Conservation (phyloP, 2,797 vertebrate genomes). For the Chelon labrosus region DNA sequence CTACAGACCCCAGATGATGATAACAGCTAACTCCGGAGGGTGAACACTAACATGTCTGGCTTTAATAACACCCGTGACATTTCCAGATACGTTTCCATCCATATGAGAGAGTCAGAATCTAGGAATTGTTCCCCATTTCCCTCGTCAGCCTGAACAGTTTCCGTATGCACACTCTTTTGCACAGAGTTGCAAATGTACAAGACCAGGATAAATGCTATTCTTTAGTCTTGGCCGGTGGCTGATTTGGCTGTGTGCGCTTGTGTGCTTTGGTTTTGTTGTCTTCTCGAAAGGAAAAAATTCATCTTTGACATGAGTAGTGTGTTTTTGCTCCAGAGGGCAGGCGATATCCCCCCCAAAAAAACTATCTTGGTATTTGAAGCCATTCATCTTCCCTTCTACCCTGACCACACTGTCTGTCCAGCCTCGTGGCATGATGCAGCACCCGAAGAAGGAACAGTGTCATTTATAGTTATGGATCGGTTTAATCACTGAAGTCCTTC, state of each 20-base stretch:
- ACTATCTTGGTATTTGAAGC: conserved; percentile 26
- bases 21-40: too few species aligned
- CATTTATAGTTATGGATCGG: background rate
- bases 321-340: too few species aligned
- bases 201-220: conserved; percentile 19
- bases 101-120: conserved; percentile 5
- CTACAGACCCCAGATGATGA: too few species aligned
- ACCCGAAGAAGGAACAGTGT: background rate
- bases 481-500: background rate
- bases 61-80: conserved; percentile 31
- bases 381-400: conserved; percentile 39
- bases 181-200: too few species aligned
- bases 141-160: background rate
- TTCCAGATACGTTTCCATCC: conserved; percentile 7
- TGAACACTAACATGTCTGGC: background rate
- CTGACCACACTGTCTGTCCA: conserved; percentile 13
- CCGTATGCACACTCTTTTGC: background rate
- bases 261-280: too few species aligned
- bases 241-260: too few species aligned
- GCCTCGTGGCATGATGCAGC: conserved; percentile 28
- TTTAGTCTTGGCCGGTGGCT: too few species aligned
- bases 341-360: too few species aligned
- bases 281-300: too few species aligned
- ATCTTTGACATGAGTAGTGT: too few species aligned
- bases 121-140: conserved; percentile 4